phyloP scores from a whole-genome alignment of 2,888 invertebrate species.

The Scaptomyza flava region DNA sequence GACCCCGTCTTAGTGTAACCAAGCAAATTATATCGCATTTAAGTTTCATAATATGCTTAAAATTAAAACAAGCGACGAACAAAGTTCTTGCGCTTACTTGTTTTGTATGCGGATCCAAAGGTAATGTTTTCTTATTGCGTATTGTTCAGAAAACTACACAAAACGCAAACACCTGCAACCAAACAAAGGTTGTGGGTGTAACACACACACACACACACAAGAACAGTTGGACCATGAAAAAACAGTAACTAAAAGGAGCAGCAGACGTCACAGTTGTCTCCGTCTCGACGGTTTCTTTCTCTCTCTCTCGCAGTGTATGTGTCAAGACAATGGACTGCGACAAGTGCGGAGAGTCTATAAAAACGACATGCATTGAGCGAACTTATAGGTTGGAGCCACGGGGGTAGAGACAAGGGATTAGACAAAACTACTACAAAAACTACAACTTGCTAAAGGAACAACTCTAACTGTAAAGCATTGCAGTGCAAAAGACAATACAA shows the following conservation, averaged over 20 bases:
- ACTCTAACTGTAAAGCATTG: conserved; percentile 41
- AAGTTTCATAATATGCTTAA: conserved; percentile 76
- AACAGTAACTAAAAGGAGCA: conserved; percentile 61
- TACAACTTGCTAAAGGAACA: conserved; percentile 79
- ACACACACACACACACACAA: conserved; percentile 39
- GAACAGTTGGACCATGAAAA: conserved; percentile 63
- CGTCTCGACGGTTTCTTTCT: conserved; percentile 7
- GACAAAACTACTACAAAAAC: conserved; percentile 46
- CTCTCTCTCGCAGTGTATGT: conserved; percentile 11
- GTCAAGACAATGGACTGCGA: conserved; percentile 74
- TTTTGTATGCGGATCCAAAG: conserved; percentile 36
- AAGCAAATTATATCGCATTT: conserved; percentile 73
- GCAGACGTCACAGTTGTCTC: conserved; percentile 50
- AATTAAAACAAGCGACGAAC: conserved; percentile 48
- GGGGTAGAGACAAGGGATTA: not conserved
- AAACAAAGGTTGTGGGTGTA: conserved; percentile 18
- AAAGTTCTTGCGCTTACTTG: conserved; percentile 20
- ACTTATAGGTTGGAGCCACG: not conserved
- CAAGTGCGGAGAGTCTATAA: conserved; percentile 74
- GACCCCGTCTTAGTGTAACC: conserved; percentile 48
- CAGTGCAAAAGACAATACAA: conserved; percentile 17
- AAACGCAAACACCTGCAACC: conserved; percentile 55
- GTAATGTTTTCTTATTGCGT: conserved; percentile 50
- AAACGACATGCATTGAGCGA: conserved; percentile 57
- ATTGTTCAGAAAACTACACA: conserved; percentile 50